phyloP scores from a whole-genome alignment of 2,888 invertebrate genomes.

The Noctua janthina region DNA sequence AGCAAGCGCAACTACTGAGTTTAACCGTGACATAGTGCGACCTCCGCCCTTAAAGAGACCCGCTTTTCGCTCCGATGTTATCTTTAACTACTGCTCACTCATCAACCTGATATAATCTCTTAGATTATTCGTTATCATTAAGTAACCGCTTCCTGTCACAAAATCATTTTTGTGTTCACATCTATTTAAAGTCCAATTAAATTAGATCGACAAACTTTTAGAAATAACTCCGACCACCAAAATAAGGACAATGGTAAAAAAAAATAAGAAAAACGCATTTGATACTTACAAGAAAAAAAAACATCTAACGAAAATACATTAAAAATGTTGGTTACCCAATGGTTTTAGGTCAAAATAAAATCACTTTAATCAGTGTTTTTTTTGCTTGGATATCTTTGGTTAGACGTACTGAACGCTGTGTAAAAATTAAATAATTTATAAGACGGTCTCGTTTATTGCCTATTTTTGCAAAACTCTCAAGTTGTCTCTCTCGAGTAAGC shows the following conservation, averaged over 20 bases:
- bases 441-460: background rate
- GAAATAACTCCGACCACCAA: no score
- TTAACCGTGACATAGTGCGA: constrained; percentile 31
- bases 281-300: no score
- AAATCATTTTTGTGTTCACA: constrained; percentile 10
- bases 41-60: constrained; percentile 42
- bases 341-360: no score
- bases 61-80: constrained; percentile 32
- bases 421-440: no score
- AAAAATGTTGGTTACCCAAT: no score
- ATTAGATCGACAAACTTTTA: no score
- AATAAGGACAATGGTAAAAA: no score
- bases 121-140: constrained; percentile 8
- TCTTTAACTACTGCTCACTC: constrained; percentile 19
- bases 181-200: background rate
- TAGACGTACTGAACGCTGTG: no score
- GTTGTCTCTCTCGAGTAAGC: constrained; percentile 8
- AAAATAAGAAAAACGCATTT: no score
- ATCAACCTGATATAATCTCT: constrained; percentile 24
- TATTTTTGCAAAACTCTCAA: constrained; percentile 13
- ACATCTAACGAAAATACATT: no score
- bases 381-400: no score
- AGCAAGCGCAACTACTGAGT: constrained; percentile 39
- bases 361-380: no score
- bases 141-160: background rate